Conservation (phyloP, 2,888 invertebrate species). For the Byasa hedistus region DNA sequence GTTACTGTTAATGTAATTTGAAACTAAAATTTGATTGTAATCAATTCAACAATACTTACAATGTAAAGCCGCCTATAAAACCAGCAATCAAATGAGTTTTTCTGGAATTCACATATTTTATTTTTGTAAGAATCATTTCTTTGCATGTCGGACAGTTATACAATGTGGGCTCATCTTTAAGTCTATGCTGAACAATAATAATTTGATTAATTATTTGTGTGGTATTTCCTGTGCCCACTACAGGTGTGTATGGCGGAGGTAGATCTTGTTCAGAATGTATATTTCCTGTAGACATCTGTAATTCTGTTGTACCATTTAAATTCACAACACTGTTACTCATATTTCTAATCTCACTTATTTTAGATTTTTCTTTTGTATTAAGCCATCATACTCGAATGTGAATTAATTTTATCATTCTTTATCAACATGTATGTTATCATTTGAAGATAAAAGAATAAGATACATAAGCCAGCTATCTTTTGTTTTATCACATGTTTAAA, state of each 20-base stretch:
- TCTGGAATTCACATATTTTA: constrained; percentile 59
- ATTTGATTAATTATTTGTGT: constrained; percentile 53
- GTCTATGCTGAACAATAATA: constrained; percentile 51
- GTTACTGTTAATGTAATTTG: neutral
- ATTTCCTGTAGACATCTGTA: constrained; percentile 39
- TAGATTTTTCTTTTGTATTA: constrained; percentile 17
- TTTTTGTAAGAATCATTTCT: constrained; percentile 57
- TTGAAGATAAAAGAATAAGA: constrained; percentile 27
- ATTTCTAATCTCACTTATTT: constrained; percentile 9
- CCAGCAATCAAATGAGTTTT: constrained; percentile 71
- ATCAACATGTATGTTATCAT: constrained; percentile 35
- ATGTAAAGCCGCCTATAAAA: constrained; percentile 65
- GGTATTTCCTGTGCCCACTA: constrained; percentile 35
- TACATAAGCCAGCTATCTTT: constrained; percentile 2
- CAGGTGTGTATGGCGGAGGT: constrained; percentile 61
- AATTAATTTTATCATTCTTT: neutral
- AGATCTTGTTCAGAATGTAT: constrained; percentile 42
- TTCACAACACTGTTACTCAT: constrained; percentile 30
- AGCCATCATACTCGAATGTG: constrained; percentile 30
- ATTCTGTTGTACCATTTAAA: constrained; percentile 36
- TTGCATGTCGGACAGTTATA: constrained; percentile 60
- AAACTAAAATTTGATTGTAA: neutral
- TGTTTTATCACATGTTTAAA: constrained; percentile 23
- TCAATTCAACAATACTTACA: constrained; percentile 50
- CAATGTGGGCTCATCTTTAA: constrained; percentile 53